Conservation (phyloP, 2,888 invertebrate species). For the Philhelius pedissequus region DNA sequence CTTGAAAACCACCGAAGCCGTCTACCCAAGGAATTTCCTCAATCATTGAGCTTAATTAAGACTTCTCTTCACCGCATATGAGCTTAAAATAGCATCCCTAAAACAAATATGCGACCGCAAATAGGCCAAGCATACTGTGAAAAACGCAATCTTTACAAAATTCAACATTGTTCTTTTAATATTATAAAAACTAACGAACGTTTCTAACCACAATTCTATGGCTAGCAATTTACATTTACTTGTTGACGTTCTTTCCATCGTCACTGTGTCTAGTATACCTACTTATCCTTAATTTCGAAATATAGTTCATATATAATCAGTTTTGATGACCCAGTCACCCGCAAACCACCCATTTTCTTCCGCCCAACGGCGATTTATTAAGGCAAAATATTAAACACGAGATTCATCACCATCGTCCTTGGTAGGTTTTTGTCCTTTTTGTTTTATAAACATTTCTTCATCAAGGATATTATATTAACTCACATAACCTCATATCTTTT, state of each 20-base stretch:
- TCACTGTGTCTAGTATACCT: background rate
- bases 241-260: background rate
- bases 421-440: constrained; percentile 18
- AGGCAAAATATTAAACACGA: constrained; percentile 21
- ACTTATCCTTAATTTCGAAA: constrained; percentile 46
- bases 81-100: no score
- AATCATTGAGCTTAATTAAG: no score
- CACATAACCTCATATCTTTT: constrained; percentile 19
- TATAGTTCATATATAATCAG: constrained; percentile 60
- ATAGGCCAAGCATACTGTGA: background rate
- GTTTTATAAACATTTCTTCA: constrained; percentile 30
- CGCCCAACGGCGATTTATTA: background rate
- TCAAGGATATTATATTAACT: constrained; percentile 28
- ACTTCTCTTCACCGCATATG: no score
- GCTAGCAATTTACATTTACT: constrained; percentile 3
- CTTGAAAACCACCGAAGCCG: no score
- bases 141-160: background rate
- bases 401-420: constrained; percentile 60
- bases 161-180: background rate
- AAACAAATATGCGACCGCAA: background rate
- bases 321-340: constrained; percentile 55
- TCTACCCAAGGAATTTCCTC: no score
- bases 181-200: background rate
- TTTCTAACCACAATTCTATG: background rate
- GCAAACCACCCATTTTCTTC: background rate